These are phyloP conservation scores for Dolichallabes microphthalmus DNA, from an alignment of 2,113 vertebrate species.

Conservation along the genomic window DNA sequence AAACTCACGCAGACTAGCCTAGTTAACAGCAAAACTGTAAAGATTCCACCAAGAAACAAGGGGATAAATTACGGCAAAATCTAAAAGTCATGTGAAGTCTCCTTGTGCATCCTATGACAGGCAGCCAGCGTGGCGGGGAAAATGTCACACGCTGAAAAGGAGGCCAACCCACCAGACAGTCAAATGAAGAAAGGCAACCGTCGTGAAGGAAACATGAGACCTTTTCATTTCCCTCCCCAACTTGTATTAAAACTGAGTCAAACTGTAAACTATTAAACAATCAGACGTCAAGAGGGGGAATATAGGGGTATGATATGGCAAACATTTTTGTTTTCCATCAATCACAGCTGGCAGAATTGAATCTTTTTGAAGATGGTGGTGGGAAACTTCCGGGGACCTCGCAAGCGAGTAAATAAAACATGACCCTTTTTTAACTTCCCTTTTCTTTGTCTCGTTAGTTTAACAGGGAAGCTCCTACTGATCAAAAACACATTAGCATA, in stretches of 20 bases:
- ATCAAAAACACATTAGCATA: conserved; percentile 71
- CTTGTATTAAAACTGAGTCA: conserved; percentile 52
- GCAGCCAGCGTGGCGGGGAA: conserved; percentile 40
- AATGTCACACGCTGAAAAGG: conserved; percentile 52
- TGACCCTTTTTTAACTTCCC: conserved; percentile 38
- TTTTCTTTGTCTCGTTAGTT: conserved; percentile 47
- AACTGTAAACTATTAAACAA: conserved; percentile 61
- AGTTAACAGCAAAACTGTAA: conserved; percentile 29
- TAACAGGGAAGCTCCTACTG: conserved; percentile 57
- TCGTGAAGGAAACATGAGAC: conserved; percentile 51
- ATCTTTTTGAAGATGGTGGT: conserved; percentile 58
- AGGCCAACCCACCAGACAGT: conserved; percentile 55
- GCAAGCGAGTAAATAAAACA: conserved; percentile 65
- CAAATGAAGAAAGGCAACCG: conserved; percentile 41
- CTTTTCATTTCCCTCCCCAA: conserved; percentile 31
- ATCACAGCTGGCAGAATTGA: conserved; percentile 61
- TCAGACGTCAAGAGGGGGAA: conserved; percentile 24
- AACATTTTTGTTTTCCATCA: conserved; percentile 56
- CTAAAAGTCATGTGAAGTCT: conserved; percentile 47
- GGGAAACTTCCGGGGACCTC: conserved; percentile 45
- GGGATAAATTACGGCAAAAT: conserved; percentile 54
- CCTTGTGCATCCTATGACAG: conserved; percentile 46
- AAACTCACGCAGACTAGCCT: not conserved
- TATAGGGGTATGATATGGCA: conserved; percentile 20
- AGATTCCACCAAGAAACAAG: conserved; percentile 29